phyloP scores from a whole-genome alignment of 2,888 invertebrate species.

The Galeopsomyia nigrocyanea region DNA sequence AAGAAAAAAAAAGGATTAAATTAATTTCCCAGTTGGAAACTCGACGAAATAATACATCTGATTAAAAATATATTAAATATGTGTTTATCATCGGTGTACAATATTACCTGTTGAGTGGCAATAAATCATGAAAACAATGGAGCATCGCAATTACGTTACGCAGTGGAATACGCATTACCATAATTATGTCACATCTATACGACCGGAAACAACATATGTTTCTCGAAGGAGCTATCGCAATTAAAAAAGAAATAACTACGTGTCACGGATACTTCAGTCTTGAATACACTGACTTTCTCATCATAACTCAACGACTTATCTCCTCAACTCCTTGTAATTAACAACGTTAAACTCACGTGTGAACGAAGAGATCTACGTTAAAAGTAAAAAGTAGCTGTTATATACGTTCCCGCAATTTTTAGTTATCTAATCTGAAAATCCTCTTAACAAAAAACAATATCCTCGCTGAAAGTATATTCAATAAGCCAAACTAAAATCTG shows the following conservation, averaged over 20 bases:
- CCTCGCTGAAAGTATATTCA: no score
- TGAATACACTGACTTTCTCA: not conserved
- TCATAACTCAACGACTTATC: constrained; percentile 12
- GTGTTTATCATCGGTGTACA: not conserved
- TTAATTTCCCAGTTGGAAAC: not conserved
- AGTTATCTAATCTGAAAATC: no score
- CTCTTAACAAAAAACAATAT: no score
- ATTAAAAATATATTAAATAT: constrained; percentile 1
- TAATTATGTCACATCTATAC: not conserved
- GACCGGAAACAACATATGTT: not conserved
- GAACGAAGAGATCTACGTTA: no score
- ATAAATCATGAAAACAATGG: not conserved
- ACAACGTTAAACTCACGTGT: no score
- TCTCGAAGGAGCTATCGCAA: constrained; percentile 15
- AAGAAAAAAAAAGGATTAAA: constrained; percentile 11
- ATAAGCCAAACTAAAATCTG: no score
- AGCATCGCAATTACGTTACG: constrained; percentile 1
- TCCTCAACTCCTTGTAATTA: constrained; percentile 12
- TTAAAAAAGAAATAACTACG: constrained; percentile 1
- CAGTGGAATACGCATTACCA: not conserved
- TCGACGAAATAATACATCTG: not conserved
- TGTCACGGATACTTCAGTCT: constrained; percentile 5
- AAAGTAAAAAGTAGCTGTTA: no score
- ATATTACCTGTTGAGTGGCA: no score
- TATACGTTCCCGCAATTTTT: no score